A percentile compares a stretch with the other conserved stretches of the same genome.
phyloP scores from a whole-genome alignment of 2,888 invertebrate genomes.

The Harpalus rubripes region DNA sequence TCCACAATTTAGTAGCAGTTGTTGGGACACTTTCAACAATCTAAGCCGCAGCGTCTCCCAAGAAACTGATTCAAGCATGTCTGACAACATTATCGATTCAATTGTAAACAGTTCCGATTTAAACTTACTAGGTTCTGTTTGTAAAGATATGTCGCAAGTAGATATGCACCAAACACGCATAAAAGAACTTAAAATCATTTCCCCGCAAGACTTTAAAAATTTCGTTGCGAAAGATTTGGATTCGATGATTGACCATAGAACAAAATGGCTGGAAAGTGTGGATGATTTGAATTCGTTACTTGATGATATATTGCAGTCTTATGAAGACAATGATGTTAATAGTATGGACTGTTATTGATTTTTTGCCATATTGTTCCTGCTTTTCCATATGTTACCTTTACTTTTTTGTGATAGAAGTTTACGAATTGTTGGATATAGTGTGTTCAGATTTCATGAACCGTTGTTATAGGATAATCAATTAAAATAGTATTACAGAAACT shows the following conservation, averaged over 20 bases:
- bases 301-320: slow-evolving; percentile 86
- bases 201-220: slow-evolving; percentile 82
- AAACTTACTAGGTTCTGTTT: slow-evolving; percentile 82
- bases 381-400: slow-evolving; percentile 25
- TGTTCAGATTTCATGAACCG: background rate
- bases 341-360: slow-evolving; percentile 86
- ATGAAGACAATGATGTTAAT: slow-evolving; percentile 80
- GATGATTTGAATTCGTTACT: slow-evolving; percentile 85
- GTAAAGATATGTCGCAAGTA: slow-evolving; percentile 78
- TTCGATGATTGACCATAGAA: slow-evolving; percentile 81
- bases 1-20: slow-evolving; percentile 66
- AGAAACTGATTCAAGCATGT: slow-evolving; percentile 60
- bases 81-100: slow-evolving; percentile 82
- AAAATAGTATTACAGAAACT: too few relatives aligned
- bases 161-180: slow-evolving; percentile 70
- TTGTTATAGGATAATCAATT: background rate
- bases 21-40: slow-evolving; percentile 58
- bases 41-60: slow-evolving; percentile 25
- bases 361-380: slow-evolving; percentile 53
- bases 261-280: slow-evolving; percentile 84
- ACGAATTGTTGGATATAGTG: slow-evolving; percentile 30
- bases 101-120: slow-evolving; percentile 83
- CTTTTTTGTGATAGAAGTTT: slow-evolving; percentile 48
- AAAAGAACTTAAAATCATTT: slow-evolving; percentile 75
- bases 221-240: slow-evolving; percentile 82